Conservation (phyloP, 2,888 invertebrate genomes). For the Nemapogon koenigi region DNA sequence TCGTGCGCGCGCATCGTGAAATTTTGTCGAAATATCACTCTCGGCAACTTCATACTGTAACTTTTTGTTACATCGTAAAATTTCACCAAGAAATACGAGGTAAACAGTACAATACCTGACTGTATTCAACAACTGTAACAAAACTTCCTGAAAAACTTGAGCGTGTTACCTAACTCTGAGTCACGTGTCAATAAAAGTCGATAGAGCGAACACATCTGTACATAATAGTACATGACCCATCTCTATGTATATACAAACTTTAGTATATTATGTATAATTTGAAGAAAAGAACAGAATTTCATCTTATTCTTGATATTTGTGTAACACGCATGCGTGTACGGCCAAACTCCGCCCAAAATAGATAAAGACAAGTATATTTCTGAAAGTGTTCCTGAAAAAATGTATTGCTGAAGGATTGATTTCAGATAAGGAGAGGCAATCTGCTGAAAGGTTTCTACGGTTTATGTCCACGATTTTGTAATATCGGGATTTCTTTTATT, state of each 20-base stretch:
- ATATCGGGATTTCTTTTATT: constrained; percentile 10
- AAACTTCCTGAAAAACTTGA: no score
- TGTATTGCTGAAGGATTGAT: constrained; percentile 37
- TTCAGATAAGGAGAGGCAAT: constrained; percentile 39
- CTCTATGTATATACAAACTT: constrained; percentile 20
- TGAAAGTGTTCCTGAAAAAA: constrained; percentile 20
- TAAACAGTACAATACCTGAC: no score
- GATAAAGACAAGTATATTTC: constrained; percentile 38
- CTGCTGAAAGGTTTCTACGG: constrained; percentile 29
- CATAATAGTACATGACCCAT: constrained; percentile 18
- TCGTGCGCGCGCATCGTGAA: no score
- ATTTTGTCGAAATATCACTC: no score
- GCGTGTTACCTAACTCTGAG: no score
- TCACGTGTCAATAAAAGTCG: no score
- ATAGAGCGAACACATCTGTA: constrained; percentile 6
- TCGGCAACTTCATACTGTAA: no score
- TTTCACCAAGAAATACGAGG: no score
- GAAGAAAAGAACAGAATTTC: constrained; percentile 31
- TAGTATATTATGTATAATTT: constrained; percentile 36
- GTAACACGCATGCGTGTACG: constrained; percentile 41
- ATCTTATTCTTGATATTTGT: constrained; percentile 54
- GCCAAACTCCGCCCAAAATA: constrained; percentile 38
- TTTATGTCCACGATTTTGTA: constrained; percentile 14
- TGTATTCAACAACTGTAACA: no score
- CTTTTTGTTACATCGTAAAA: no score